Evolutionary conservation across 2,888 invertebrate species (phyloP).

Genomic region (Rotaria macrura): DNA sequence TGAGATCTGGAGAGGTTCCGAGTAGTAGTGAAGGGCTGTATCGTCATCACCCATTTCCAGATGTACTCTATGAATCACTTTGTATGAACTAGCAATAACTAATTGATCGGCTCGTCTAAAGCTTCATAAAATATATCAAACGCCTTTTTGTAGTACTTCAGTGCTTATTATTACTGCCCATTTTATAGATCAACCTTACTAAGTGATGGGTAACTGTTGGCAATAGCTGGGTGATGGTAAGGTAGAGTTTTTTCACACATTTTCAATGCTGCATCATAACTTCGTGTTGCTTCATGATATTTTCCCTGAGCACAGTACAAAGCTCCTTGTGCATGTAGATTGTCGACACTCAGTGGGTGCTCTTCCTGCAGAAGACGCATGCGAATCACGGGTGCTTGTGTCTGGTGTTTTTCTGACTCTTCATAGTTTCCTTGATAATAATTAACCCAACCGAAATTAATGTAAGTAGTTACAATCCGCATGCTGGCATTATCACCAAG

Average conservation of each 20-base stretch:
- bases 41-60: no score
- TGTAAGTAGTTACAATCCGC: neutral
- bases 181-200: neutral
- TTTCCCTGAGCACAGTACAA: neutral
- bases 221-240: neutral
- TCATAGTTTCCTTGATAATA: neutral
- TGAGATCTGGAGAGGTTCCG: no score
- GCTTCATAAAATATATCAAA: no score
- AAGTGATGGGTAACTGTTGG: neutral
- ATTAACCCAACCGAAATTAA: neutral
- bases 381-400: neutral
- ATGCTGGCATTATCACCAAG: neutral
- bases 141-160: neutral
- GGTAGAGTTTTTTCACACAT: neutral
- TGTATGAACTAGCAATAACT: no score
- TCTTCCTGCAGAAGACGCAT: neutral
- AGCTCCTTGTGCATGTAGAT: neutral
- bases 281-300: neutral
- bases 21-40: no score
- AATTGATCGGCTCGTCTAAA: no score
- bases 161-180: neutral
- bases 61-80: no score
- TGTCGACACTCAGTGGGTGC: neutral
- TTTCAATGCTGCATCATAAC: neutral
- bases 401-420: neutral